These are phyloP conservation scores for Coecobrya sp. DNA, from an alignment of 2,888 invertebrate genomes.

Conservation along the genomic window DNA sequence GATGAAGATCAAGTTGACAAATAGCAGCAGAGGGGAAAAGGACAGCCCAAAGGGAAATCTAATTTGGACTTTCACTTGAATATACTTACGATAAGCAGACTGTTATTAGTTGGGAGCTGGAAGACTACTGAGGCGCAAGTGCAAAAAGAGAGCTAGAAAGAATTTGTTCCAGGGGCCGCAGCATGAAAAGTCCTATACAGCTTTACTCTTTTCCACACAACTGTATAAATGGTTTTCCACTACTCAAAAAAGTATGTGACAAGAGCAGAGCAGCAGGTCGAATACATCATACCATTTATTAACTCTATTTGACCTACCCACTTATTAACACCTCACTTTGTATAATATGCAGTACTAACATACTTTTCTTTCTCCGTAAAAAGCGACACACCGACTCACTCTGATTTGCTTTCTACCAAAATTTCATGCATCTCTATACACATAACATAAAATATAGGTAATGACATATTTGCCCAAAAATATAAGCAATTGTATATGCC, in stretches of 20 bases:
- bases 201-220: not conserved
- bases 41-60: slow-evolving; percentile 63
- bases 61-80: slow-evolving; percentile 39
- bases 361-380: slow-evolving; percentile 32
- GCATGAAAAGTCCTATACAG: slow-evolving; percentile 13
- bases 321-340: slow-evolving; percentile 71
- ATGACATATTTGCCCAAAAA: not conserved
- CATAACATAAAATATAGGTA: not conserved
- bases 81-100: slow-evolving; percentile 22
- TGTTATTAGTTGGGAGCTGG: slow-evolving; percentile 67
- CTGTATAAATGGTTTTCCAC: slow-evolving; percentile 71
- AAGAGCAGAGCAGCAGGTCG: slow-evolving; percentile 16
- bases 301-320: too few species aligned
- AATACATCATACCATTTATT: not conserved
- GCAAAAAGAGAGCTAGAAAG: slow-evolving; percentile 59
- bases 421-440: not conserved
- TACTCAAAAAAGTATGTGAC: slow-evolving; percentile 58
- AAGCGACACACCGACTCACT: not conserved
- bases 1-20: slow-evolving; percentile 78
- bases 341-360: slow-evolving; percentile 29
- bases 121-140: slow-evolving; percentile 71
- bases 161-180: slow-evolving; percentile 72
- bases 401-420: slow-evolving; percentile 8
- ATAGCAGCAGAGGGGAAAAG: slow-evolving; percentile 42
- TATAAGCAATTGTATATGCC: not conserved